Percentiles rank a stretch among this genome's conserved stretches.
Conservation (phyloP, 2,888 invertebrate genomes). For the Andricus quercusramuli region DNA sequence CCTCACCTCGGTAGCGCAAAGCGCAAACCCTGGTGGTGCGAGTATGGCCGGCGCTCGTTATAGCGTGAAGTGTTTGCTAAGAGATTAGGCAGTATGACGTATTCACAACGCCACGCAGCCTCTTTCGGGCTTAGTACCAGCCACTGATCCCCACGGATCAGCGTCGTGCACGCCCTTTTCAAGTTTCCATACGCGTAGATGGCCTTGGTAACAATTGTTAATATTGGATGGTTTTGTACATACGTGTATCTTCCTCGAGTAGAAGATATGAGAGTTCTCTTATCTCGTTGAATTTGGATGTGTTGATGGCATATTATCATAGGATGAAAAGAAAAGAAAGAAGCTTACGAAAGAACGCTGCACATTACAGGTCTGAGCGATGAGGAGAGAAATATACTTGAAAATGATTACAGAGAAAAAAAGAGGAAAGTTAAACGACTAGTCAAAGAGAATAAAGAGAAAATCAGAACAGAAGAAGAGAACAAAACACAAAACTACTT, state of each 20-base stretch:
- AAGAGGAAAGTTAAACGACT: too few relatives aligned
- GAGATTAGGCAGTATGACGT: slow-evolving; percentile 56
- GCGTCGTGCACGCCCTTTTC: slow-evolving; percentile 44
- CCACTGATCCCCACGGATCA: slow-evolving; percentile 54
- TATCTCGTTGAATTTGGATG: background rate
- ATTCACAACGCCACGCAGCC: slow-evolving; percentile 49
- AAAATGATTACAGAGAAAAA: too few relatives aligned
- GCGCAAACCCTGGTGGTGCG: slow-evolving; percentile 38
- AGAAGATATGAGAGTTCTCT: background rate
- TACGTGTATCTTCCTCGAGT: background rate
- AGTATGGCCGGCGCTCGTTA: slow-evolving; percentile 55
- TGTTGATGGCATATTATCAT: background rate
- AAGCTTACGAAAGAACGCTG: too few relatives aligned
- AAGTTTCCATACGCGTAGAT: background rate
- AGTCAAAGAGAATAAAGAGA: too few relatives aligned
- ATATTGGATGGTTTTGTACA: background rate
- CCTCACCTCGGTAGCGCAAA: slow-evolving; percentile 26
- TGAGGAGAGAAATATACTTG: too few relatives aligned
- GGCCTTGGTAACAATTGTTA: background rate
- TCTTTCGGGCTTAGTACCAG: slow-evolving; percentile 50
- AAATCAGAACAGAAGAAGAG: too few relatives aligned
- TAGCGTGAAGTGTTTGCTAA: slow-evolving; percentile 55
- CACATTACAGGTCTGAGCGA: too few relatives aligned
- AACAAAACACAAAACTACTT: too few relatives aligned
- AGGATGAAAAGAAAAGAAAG: too few relatives aligned